Percentiles rank a stretch among this genome's conserved stretches.
These are phyloP conservation scores for Chalcis sispes DNA, from an alignment of 2,888 invertebrate species.

Conservation along the genomic window DNA sequence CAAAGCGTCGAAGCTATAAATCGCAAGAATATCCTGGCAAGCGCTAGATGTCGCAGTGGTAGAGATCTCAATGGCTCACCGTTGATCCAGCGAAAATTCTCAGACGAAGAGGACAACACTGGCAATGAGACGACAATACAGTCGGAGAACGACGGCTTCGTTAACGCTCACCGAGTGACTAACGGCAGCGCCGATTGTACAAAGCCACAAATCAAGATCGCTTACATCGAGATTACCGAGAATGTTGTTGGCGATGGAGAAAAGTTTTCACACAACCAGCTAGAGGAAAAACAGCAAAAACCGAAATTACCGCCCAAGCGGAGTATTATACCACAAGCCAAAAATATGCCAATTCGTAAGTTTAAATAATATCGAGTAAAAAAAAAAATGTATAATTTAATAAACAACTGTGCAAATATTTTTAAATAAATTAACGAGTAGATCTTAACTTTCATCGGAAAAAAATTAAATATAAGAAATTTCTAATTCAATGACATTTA, in stretches of 20 bases:
- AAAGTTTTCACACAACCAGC: conserved; percentile 64
- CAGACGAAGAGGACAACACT: conserved; percentile 70
- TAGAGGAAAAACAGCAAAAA: conserved; percentile 21
- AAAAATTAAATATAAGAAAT: not conserved
- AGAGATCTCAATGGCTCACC: conserved; percentile 86
- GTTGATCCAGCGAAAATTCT: conserved; percentile 84
- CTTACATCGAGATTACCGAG: conserved; percentile 71
- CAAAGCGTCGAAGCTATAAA: conserved; percentile 90
- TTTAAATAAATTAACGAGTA: too few relatives aligned
- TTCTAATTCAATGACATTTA: not conserved
- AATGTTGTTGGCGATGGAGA: conserved; percentile 77
- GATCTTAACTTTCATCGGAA: not conserved
- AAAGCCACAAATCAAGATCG: conserved; percentile 68
- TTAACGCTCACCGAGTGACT: conserved; percentile 28
- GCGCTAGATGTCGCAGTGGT: conserved; percentile 90
- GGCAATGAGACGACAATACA: conserved; percentile 66
- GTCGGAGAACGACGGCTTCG: conserved; percentile 53
- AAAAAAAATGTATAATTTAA: too few relatives aligned
- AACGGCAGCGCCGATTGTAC: conserved; percentile 49
- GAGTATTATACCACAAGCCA: conserved; percentile 42
- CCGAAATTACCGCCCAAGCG: conserved; percentile 54
- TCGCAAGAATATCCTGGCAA: conserved; percentile 90
- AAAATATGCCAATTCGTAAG: conserved; percentile 51
- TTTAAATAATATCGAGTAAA: too few relatives aligned
- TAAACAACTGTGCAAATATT: too few relatives aligned